phyloP scores from a whole-genome alignment of 1,140 invertebrate genomes.

The Drosophila pallidifrons region DNA sequence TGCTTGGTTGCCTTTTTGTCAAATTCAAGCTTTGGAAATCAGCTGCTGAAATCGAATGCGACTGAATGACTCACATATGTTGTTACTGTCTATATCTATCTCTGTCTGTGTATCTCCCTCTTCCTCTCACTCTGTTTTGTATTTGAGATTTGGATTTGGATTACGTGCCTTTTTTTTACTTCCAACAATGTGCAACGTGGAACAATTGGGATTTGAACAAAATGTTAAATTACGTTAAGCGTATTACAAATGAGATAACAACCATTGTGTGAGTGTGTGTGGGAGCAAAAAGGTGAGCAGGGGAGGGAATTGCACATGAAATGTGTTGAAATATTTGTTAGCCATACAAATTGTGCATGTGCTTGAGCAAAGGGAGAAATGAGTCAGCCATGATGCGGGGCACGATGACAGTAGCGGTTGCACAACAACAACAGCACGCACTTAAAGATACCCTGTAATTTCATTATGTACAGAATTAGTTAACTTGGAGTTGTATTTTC shows the following conservation, averaged over 20 bases:
- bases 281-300: not conserved
- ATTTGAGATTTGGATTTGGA: constrained; percentile 38
- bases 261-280: constrained; percentile 4
- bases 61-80: constrained; percentile 22
- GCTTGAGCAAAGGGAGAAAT: constrained; percentile 21
- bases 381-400: constrained; percentile 29
- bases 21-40: constrained; percentile 40
- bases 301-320: constrained; percentile 8
- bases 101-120: not conserved
- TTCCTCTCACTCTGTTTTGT: not conserved
- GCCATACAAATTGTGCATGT: constrained; percentile 11
- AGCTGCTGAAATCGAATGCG: constrained; percentile 38
- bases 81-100: constrained; percentile 28
- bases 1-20: constrained; percentile 12
- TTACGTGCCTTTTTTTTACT: constrained; percentile 31
- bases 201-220: constrained; percentile 60
- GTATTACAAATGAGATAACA: constrained; percentile 48
- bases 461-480: no score
- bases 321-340: constrained; percentile 25
- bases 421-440: not conserved
- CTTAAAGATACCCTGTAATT: not conserved
- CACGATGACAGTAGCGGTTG: constrained; percentile 5
- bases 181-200: constrained; percentile 36
- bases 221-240: constrained; percentile 47
- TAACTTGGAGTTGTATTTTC: not conserved